These are phyloP conservation scores for Semaprochilodus insignis DNA, from an alignment of 2,797 vertebrate species.

Conservation along the genomic window DNA sequence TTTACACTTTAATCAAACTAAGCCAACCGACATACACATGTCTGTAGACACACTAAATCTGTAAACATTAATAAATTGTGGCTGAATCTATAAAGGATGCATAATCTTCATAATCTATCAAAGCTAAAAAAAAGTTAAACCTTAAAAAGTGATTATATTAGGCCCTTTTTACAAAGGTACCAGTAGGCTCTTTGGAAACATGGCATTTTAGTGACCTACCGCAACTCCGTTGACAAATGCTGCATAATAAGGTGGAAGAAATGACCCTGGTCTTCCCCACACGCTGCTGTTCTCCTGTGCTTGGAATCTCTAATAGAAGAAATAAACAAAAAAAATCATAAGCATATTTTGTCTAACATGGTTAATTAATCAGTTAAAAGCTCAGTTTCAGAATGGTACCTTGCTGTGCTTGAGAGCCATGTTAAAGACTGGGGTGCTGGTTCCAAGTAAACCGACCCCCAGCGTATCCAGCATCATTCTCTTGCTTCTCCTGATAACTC, in stretches of 20 bases:
- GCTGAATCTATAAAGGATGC: not conserved
- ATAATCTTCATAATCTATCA: too few relatives aligned
- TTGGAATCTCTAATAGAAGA: conserved; percentile 79
- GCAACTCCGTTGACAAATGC: conserved; percentile 93
- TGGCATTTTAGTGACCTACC: conserved; percentile 75
- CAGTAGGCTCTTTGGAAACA: not conserved
- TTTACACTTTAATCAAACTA: not conserved
- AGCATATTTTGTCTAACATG: not conserved
- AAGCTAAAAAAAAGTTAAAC: not conserved
- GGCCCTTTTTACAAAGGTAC: not conserved
- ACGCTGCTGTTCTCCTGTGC: conserved; percentile 82
- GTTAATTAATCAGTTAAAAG: not conserved
- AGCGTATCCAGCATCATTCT: conserved; percentile 95
- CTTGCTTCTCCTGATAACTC: conserved; percentile 88
- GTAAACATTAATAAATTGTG: not conserved
- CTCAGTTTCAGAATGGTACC: conserved; percentile 69
- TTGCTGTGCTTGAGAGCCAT: conserved; percentile 86
- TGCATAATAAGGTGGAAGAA: conserved; percentile 84
- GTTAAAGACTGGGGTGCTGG: conserved; percentile 85
- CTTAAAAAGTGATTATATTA: not conserved
- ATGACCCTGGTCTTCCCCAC: conserved; percentile 84
- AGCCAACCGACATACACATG: not conserved
- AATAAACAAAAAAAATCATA: not conserved
- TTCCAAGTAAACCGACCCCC: conserved; percentile 90
- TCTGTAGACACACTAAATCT: not conserved